Evolutionary conservation across 2,113 vertebrate genomes (phyloP).

Genomic region (Aegithalos caudatus): DNA sequence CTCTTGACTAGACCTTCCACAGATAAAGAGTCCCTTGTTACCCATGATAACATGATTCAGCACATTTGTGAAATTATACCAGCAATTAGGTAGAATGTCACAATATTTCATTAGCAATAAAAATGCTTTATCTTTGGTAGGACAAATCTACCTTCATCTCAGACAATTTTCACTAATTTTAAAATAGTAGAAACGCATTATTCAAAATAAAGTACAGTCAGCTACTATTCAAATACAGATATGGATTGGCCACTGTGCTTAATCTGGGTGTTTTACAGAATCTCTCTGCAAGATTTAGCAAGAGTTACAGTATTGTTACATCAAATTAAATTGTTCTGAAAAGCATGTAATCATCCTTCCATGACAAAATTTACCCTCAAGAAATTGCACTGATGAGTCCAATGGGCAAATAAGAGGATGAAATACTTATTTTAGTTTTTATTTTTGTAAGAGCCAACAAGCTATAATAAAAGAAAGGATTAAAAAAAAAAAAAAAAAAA

Average conservation of each 20-base stretch:
- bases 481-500: not conserved
- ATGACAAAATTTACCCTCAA: constrained; percentile 50
- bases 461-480: not conserved
- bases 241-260: not conserved
- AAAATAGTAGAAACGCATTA: not conserved
- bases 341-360: constrained; percentile 47
- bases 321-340: constrained; percentile 60
- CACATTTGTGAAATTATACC: not conserved
- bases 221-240: not conserved
- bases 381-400: constrained; percentile 16
- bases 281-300: constrained; percentile 36
- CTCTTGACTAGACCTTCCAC: not conserved
- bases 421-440: not conserved
- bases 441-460: not conserved
- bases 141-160: not conserved
- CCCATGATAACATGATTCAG: not conserved
- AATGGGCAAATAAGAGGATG: constrained; percentile 24
- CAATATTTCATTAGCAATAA: not conserved
- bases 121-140: not conserved
- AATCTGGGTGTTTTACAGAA: not conserved
- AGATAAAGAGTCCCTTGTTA: not conserved
- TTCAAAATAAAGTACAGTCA: not conserved
- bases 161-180: not conserved
- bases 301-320: constrained; percentile 30
- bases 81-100: not conserved